phyloP scores from a whole-genome alignment of 2,888 invertebrate species.

The Chironomus tentans region DNA sequence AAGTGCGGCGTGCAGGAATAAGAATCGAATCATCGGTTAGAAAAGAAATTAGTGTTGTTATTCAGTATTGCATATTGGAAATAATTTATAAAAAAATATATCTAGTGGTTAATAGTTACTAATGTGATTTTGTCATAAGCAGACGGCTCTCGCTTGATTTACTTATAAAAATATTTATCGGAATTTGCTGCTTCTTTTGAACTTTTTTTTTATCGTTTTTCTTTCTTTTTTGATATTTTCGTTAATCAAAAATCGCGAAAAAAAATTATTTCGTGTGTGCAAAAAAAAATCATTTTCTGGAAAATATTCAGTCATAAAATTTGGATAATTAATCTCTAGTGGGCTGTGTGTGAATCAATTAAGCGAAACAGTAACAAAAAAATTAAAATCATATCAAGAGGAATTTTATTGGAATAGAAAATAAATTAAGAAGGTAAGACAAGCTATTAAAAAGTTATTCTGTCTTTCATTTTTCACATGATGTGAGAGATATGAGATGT shows the following conservation, averaged over 20 bases:
- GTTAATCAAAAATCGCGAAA: neutral
- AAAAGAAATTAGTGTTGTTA: neutral
- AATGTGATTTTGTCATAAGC: constrained; percentile 1
- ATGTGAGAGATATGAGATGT: neutral
- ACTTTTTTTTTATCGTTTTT: neutral
- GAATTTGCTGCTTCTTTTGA: neutral
- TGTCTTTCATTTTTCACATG: neutral
- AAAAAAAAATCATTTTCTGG: too few relatives aligned
- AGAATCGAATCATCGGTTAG: neutral
- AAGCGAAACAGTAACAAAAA: too few relatives aligned
- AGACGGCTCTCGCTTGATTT: neutral
- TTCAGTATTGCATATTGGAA: neutral
- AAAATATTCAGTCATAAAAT: too few relatives aligned
- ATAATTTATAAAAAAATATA: neutral
- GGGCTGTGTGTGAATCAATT: too few relatives aligned
- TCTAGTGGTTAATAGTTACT: neutral
- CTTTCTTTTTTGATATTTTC: neutral
- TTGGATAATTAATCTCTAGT: too few relatives aligned
- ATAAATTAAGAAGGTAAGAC: too few relatives aligned
- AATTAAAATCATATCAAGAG: too few relatives aligned
- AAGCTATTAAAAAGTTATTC: too few relatives aligned
- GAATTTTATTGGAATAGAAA: too few relatives aligned
- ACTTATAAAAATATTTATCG: neutral
- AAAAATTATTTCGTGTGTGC: neutral
- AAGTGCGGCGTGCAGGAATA: neutral